phyloP scores from a whole-genome alignment of 2,113 vertebrate genomes.

The Australoheros scitulus region DNA sequence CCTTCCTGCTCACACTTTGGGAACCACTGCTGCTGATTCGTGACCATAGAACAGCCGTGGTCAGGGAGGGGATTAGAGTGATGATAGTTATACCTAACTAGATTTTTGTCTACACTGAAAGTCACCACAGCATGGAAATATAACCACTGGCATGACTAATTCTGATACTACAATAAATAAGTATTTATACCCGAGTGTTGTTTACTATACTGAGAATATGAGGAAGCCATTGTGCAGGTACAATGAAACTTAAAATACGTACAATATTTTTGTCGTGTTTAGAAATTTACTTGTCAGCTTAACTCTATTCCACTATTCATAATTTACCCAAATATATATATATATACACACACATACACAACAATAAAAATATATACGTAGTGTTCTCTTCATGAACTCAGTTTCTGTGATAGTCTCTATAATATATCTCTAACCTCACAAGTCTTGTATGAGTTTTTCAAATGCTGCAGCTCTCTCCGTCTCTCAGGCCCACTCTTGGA shows the following conservation, averaged over 20 bases:
- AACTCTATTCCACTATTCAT: too few species aligned
- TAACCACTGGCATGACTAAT: conserved; percentile 74
- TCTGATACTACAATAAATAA: conserved; percentile 74
- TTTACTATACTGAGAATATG: neutral
- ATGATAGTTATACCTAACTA: conserved; percentile 44
- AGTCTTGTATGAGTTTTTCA: too few species aligned
- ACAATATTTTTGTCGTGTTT: neutral
- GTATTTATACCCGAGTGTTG: conserved; percentile 60
- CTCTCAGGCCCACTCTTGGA: neutral
- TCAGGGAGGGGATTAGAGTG: conserved; percentile 14
- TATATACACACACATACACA: too few species aligned
- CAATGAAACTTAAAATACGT: neutral
- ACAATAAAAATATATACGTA: too few species aligned
- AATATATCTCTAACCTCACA: too few species aligned
- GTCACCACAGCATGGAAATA: conserved; percentile 66
- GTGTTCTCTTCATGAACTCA: too few species aligned
- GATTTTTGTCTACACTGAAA: conserved; percentile 66
- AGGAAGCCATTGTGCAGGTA: rapidly evolving
- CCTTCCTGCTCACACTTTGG: conserved; percentile 11
- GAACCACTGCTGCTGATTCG: conserved; percentile 43
- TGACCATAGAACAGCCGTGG: conserved; percentile 7
- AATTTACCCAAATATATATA: too few species aligned
- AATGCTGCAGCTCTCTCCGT: too few species aligned
- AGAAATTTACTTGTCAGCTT: neutral
- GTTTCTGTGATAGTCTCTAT: too few species aligned